These are phyloP conservation scores for Tiliacea aurago DNA, from an alignment of 2,888 invertebrate species.

Conservation along the genomic window DNA sequence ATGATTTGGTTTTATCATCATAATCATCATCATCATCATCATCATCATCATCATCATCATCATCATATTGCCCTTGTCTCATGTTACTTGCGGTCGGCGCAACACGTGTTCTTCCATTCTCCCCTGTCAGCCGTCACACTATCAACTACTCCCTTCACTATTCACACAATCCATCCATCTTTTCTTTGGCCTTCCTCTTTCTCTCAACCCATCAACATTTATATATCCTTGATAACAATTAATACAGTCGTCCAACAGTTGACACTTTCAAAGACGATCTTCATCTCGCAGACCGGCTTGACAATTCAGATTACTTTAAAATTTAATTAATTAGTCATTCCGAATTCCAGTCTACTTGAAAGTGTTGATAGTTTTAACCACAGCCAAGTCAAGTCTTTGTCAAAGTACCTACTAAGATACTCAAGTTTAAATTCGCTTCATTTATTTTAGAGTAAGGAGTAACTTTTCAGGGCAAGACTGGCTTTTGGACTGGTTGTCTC, in stretches of 20 bases:
- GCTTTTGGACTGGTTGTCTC: background rate
- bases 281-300: background rate
- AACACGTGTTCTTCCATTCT: too few species aligned
- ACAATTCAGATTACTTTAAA: slow-evolving; percentile 20
- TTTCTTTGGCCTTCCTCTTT: too few species aligned
- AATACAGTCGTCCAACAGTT: slow-evolving; percentile 10
- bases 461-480: slow-evolving; percentile 10
- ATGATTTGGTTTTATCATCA: background rate
- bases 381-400: slow-evolving; percentile 50
- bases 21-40: too few species aligned
- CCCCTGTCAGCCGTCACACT: too few species aligned
- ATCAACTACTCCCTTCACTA: too few species aligned
- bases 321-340: slow-evolving; percentile 41
- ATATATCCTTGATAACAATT: background rate
- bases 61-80: too few species aligned
- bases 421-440: slow-evolving; percentile 40
- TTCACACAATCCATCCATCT: too few species aligned
- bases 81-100: too few species aligned
- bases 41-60: too few species aligned
- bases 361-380: slow-evolving; percentile 36
- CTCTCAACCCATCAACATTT: too few species aligned
- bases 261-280: slow-evolving; percentile 15
- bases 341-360: slow-evolving; percentile 33
- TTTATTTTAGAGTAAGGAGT: slow-evolving; percentile 24
- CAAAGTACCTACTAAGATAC: slow-evolving; percentile 16